Evolutionary conservation across 1,140 invertebrate genomes (phyloP).

Genomic region (Euwallacea similis): DNA sequence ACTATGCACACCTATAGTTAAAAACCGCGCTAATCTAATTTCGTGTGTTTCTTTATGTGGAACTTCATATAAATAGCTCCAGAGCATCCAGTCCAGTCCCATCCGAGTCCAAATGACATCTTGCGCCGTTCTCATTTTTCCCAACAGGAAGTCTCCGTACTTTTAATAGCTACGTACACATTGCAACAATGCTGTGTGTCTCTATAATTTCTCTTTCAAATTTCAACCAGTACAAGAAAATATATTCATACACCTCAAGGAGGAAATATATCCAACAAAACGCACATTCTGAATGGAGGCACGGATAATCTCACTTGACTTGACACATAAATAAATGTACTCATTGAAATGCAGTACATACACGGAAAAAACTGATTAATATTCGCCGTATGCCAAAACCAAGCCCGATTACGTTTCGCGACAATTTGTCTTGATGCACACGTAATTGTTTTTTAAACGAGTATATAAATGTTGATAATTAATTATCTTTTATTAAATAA

Average conservation of each 20-base stretch:
- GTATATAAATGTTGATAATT: not conserved
- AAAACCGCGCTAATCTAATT: not conserved
- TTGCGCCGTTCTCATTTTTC: constrained; percentile 21
- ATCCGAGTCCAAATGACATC: constrained; percentile 16
- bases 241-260: too few species aligned
- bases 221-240: too few species aligned
- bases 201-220: not conserved
- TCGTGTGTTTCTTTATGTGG: constrained; percentile 20
- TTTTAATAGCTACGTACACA: constrained; percentile 7
- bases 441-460: constrained; percentile 15
- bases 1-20: constrained; percentile 3
- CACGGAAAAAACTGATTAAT: too few species aligned
- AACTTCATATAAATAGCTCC: constrained; percentile 15
- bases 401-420: constrained; percentile 7
- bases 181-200: not conserved
- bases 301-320: too few species aligned
- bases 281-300: too few species aligned
- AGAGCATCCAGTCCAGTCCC: not conserved
- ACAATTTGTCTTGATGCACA: constrained; percentile 14
- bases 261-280: too few species aligned
- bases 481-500: constrained; percentile 10
- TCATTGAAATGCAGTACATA: too few species aligned
- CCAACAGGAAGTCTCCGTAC: constrained; percentile 23
- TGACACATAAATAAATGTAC: too few species aligned
- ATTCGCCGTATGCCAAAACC: not conserved